phyloP scores from a whole-genome alignment of 2,113 vertebrate species.

The Poicephalus meyeri region DNA sequence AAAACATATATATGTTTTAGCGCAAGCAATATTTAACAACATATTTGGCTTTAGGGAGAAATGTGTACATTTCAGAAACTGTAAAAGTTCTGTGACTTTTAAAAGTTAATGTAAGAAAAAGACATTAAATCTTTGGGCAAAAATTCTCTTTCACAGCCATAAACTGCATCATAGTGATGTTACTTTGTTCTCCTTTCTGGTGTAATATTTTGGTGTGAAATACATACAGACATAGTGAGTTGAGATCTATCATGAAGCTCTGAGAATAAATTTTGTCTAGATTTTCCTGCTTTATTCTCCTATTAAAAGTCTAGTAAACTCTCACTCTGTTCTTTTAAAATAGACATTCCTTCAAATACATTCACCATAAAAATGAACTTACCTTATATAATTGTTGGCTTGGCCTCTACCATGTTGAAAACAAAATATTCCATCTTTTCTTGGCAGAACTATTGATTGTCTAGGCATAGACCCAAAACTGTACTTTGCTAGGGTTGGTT shows the following conservation, averaged over 20 bases:
- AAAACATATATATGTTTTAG: not conserved
- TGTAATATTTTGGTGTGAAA: not conserved
- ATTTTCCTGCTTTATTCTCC: not conserved
- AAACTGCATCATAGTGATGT: not conserved
- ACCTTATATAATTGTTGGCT: not conserved
- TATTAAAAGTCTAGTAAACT: not conserved
- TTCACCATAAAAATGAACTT: not conserved
- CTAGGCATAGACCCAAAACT: not conserved
- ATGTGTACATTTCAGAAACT: not conserved
- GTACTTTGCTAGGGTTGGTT: not conserved
- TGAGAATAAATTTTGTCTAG: not conserved
- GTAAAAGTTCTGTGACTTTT: not conserved
- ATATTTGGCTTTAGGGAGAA: not conserved
- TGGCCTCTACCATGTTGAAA: not conserved
- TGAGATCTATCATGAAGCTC: not conserved
- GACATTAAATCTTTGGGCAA: not conserved
- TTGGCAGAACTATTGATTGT: not conserved
- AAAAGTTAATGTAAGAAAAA: not conserved
- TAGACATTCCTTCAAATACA: not conserved
- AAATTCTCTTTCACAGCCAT: not conserved
- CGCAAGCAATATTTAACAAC: not conserved
- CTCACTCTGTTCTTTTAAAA: not conserved
- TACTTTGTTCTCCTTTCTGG: not conserved
- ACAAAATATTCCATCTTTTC: slow-evolving; percentile 11
- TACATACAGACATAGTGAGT: not conserved